phyloP scores from a whole-genome alignment of 2,797 vertebrate genomes.

The Pterois miles region DNA sequence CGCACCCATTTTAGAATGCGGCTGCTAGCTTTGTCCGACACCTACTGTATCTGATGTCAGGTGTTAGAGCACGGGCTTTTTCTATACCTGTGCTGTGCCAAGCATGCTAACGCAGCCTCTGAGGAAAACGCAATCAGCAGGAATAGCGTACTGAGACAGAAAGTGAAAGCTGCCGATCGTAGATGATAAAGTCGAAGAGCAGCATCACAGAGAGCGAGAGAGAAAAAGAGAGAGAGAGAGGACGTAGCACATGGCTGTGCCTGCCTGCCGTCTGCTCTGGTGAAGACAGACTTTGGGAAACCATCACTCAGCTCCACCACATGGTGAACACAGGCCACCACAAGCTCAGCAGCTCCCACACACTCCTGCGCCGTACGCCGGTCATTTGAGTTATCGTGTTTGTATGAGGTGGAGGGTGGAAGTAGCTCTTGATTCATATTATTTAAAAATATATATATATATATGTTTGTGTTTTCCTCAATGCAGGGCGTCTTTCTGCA shows the following conservation, averaged over 20 bases:
- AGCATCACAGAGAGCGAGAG: conserved; percentile 1
- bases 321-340: conserved; percentile 67
- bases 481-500: neutral
- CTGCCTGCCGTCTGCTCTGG: conserved; percentile 43
- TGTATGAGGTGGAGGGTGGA: neutral
- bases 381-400: neutral
- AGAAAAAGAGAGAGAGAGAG: neutral
- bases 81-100: neutral
- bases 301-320: conserved; percentile 73
- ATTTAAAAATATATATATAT: neutral
- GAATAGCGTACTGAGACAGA: conserved; percentile 2
- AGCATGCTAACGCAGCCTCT: conserved; percentile 4
- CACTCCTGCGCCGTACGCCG: conserved; percentile 16
- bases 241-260: conserved; percentile 52
- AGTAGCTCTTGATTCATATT: neutral
- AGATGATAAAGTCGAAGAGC: conserved; percentile 61
- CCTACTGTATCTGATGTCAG: conserved; percentile 40
- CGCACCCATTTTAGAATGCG: conserved; percentile 66
- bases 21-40: conserved; percentile 45
- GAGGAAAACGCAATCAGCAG: conserved; percentile 25
- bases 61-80: conserved; percentile 6
- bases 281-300: conserved; percentile 41
- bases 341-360: conserved; percentile 46
- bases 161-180: conserved; percentile 9
- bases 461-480: neutral